Conservation (phyloP, 2,113 vertebrate species). For the Tyrannus savana region DNA sequence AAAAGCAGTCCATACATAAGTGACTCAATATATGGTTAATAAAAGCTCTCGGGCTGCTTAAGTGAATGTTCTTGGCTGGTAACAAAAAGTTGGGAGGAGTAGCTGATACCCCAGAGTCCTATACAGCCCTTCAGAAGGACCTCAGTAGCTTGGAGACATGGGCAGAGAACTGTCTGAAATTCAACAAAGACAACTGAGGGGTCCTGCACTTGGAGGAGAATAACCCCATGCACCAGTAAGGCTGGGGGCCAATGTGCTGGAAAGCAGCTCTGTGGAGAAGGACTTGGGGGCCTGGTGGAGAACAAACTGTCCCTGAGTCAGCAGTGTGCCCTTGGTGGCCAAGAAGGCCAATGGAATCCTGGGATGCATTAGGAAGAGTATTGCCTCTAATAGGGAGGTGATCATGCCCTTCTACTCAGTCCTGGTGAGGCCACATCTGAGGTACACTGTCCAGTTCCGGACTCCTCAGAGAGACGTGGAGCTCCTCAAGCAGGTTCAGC, state of each 20-base stretch:
- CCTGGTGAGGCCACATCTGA: background rate
- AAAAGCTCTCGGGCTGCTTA: background rate
- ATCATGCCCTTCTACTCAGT: background rate
- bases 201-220: background rate
- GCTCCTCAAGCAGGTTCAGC: background rate
- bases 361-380: background rate
- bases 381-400: background rate
- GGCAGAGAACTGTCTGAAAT: background rate
- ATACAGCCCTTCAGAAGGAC: background rate
- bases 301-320: background rate
- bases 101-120: fast-evolving
- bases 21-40: background rate
- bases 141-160: fast-evolving
- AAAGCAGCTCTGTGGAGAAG: background rate
- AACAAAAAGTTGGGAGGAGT: background rate
- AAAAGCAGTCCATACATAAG: background rate
- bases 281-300: background rate
- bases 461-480: background rate
- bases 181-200: background rate
- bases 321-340: fast-evolving
- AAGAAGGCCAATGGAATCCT: fast-evolving
- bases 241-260: background rate
- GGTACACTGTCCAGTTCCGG: background rate
- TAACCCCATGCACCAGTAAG: no score
- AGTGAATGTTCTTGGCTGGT: background rate